Conservation (phyloP, 2,113 vertebrate genomes). For the Phycodurus eques region DNA sequence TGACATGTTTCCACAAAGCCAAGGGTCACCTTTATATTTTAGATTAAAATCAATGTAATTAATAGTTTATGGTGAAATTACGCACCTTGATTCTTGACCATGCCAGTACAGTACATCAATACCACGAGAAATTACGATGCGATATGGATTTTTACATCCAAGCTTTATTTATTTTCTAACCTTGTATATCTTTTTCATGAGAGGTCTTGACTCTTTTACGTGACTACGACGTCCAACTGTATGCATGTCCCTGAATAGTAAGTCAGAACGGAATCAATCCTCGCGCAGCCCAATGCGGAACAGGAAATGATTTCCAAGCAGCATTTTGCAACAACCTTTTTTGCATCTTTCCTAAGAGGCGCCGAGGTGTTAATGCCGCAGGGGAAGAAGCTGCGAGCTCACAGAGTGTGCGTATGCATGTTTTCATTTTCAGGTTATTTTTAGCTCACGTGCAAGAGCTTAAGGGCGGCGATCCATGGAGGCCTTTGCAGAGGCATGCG, state of each 20-base stretch:
- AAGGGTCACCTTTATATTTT: no score
- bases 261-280: conserved; percentile 1
- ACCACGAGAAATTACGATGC: not conserved
- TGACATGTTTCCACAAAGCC: no score
- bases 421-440: conserved; percentile 62
- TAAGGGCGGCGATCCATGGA: conserved; percentile 53
- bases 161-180: not conserved
- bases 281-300: not conserved
- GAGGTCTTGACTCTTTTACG: not conserved
- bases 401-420: conserved; percentile 9
- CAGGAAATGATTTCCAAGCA: conserved; percentile 21
- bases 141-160: not conserved
- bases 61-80: no score
- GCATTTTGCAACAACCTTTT: conserved; percentile 29
- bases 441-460: conserved; percentile 74
- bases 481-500: conserved; percentile 56
- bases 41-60: no score
- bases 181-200: not conserved
- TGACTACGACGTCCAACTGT: not conserved
- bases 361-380: conserved; percentile 39
- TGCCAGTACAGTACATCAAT: no score
- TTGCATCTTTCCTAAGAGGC: conserved; percentile 27
- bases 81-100: no score
- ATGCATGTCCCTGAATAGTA: conserved; percentile 5
- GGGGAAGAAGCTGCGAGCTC: conserved; percentile 38